Evolutionary conservation across 2,888 invertebrate genomes (phyloP), one percentile per base, ranked within the genome.

Genomic region (Drosophila macrospina): DNA sequence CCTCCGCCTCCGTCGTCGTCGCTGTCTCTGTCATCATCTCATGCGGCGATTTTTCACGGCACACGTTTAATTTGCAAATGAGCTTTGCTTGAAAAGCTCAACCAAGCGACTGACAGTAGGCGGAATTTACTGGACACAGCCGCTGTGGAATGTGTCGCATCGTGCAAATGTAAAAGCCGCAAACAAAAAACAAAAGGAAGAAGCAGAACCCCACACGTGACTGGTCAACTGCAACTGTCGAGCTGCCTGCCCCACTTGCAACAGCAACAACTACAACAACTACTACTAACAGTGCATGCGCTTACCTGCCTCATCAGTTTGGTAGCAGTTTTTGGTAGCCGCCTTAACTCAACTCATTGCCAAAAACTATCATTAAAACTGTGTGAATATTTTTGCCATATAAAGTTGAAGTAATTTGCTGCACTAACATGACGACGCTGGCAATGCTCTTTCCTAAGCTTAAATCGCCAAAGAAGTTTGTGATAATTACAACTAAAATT

Each of bases 1-100:
- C n/a, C 62, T n/a, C n/a, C n/a, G 16, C 11, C 32, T 7, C 32
- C 24, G 11, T 13, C 13, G 26, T 32, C 44, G 16, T 7, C 50
- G 3, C 26, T 10, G 30, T 16, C 47, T 36, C 36, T 32, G 39
- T 15, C 62, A 37, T 28, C 54, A 50, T 34, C 45, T 39, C 26
- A 51, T 32, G 60, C 51, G 57, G n/a, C 68, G 52, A 45, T 45
- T 68, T 65, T 69, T 65, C 56, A 63, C 30, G 72, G 74, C 68
- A 56, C 73, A 78, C 84, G 78, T 75, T 86, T 74, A 86, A 86
- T 83, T 84, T 86, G 84, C 84, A 84, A 86, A 84, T 84, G 79
- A 84, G 84, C 81, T 80, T 72, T 70, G 68, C 70, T 50, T 64
- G 56, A 54, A 60, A 68, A 67, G 74, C 77, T 63, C 65, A 78